A percentile compares a stretch with the other conserved stretches of the same genome.
These are phyloP conservation scores for Erpetoichthys calabaricus DNA, from an alignment of 2,797 vertebrate genomes.

Conservation along the genomic window DNA sequence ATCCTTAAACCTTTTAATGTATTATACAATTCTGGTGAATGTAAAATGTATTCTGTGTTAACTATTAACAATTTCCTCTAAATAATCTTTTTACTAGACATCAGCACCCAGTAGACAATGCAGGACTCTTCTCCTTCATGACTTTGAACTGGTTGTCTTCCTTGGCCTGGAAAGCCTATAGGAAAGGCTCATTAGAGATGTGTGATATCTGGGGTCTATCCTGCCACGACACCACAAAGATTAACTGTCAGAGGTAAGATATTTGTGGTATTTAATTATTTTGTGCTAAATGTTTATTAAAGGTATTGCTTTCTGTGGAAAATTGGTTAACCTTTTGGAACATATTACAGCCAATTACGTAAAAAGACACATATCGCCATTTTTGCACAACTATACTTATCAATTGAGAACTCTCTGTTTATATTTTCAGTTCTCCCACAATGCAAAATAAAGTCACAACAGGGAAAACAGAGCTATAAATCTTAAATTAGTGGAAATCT, in stretches of 20 bases:
- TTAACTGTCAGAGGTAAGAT: constrained; percentile 58
- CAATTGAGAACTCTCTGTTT: too few relatives aligned
- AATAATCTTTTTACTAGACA: constrained; percentile 41
- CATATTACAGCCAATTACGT: too few relatives aligned
- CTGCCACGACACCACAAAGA: constrained; percentile 55
- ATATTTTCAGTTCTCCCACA: too few relatives aligned
- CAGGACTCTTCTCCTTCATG: constrained; percentile 68
- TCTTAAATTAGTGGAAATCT: too few relatives aligned
- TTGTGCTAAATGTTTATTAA: too few relatives aligned
- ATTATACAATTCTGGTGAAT: too few relatives aligned
- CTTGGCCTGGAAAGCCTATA: constrained; percentile 51
- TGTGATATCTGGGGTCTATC: constrained; percentile 62
- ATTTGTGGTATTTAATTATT: neutral
- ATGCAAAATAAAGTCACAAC: too few relatives aligned
- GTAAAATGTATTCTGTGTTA: neutral
- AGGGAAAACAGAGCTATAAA: too few relatives aligned
- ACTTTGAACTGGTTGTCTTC: constrained; percentile 65
- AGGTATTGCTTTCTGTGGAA: too few relatives aligned
- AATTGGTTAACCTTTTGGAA: too few relatives aligned
- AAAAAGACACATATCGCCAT: too few relatives aligned
- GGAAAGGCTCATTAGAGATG: constrained; percentile 40
- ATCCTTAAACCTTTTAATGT: neutral
- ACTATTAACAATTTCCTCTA: neutral
- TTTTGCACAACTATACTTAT: too few relatives aligned
- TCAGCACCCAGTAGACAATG: constrained; percentile 68